These are phyloP conservation scores for Strix uralensis DNA, from an alignment of 2,113 vertebrate genomes.

Conservation along the genomic window DNA sequence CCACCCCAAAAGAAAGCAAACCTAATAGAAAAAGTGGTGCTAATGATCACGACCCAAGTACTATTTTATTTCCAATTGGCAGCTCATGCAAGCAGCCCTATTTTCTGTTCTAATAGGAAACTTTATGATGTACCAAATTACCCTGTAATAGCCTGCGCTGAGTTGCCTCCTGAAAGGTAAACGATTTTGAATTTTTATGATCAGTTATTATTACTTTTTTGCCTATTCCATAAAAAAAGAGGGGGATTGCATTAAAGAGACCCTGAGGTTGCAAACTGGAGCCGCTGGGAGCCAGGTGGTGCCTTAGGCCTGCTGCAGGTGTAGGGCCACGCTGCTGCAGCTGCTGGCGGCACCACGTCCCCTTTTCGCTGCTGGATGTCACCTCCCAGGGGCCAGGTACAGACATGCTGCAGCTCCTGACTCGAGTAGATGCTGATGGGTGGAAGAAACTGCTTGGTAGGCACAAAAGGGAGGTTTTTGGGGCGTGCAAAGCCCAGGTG, in stretches of 20 bases:
- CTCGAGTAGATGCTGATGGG: neutral
- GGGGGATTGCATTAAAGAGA: neutral
- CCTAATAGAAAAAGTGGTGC: neutral
- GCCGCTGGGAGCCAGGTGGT: neutral
- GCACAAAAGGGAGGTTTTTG: neutral
- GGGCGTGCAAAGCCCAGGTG: neutral
- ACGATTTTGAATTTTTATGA: conserved; percentile 51
- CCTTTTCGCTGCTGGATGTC: neutral
- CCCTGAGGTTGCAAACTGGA: neutral
- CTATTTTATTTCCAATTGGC: conserved; percentile 64
- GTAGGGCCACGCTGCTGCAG: neutral
- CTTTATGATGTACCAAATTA: conserved; percentile 62
- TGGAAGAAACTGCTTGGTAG: neutral
- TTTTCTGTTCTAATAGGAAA: conserved; percentile 60
- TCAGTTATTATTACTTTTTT: conserved; percentile 12
- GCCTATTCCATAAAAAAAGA: neutral
- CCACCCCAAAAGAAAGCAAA: neutral
- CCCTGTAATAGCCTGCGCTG: conserved; percentile 24
- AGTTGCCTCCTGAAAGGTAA: conserved; percentile 62
- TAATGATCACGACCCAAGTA: conserved; percentile 6
- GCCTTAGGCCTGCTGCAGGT: neutral
- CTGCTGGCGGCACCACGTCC: neutral
- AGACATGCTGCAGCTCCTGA: neutral
- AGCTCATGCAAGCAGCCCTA: conserved; percentile 34
- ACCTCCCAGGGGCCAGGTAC: neutral